Evolutionary conservation across 2,888 invertebrate species (phyloP).

Genomic region (Fragum whitleyi): DNA sequence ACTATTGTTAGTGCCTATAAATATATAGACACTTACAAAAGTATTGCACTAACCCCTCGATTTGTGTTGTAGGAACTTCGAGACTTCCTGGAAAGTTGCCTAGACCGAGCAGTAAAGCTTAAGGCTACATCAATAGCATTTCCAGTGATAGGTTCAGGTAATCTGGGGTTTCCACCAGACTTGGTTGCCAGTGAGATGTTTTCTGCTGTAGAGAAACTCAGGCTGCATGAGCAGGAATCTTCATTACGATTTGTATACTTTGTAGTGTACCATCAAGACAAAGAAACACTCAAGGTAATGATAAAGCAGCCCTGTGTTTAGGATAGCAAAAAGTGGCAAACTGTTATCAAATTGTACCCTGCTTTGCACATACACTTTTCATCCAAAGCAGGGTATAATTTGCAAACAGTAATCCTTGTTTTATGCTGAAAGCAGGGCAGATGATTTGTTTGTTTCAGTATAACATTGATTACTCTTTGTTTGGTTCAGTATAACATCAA

Average conservation of each 20-base stretch:
- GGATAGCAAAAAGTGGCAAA: no score
- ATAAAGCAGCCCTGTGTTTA: not conserved
- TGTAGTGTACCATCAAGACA: conserved; percentile 36
- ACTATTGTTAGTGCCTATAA: no score
- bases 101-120: conserved; percentile 8
- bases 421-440: no score
- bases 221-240: not conserved
- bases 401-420: no score
- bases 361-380: no score
- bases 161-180: conserved; percentile 40
- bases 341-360: no score
- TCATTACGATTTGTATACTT: conserved; percentile 33
- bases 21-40: no score
- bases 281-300: conserved; percentile 7
- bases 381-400: no score
- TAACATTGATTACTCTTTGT: no score
- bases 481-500: no score
- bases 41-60: no score
- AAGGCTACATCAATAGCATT: conserved; percentile 43
- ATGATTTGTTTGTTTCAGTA: no score
- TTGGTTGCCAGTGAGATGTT: conserved; percentile 50
- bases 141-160: conserved; percentile 51
- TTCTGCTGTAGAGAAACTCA: conserved; percentile 33
- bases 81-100: conserved; percentile 20
- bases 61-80: conserved; percentile 26